Evolutionary conservation across 2,113 vertebrate species (phyloP).

Genomic region (Marcusenius ussheri): DNA sequence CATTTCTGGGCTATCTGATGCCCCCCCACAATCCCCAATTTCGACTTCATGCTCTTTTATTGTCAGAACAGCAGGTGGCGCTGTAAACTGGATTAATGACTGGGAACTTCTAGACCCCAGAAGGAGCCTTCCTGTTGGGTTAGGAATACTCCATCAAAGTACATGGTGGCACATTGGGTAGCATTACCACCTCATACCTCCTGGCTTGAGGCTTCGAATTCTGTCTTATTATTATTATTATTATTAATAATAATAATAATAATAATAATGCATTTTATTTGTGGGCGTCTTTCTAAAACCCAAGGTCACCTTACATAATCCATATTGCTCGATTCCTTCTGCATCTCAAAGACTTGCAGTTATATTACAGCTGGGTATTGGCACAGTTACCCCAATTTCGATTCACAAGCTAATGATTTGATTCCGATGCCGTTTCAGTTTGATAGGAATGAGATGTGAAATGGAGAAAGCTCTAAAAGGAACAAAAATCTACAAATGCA

Average conservation of each 20-base stretch:
- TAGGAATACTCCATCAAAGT: neutral
- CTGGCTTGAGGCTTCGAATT: neutral
- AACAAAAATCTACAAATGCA: neutral
- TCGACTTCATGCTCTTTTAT: neutral
- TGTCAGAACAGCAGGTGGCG: neutral
- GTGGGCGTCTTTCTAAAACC: too few species aligned
- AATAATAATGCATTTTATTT: too few species aligned
- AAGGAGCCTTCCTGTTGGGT: neutral
- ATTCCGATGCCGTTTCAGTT: neutral
- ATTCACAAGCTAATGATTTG: neutral
- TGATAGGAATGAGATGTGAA: neutral
- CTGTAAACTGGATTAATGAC: neutral
- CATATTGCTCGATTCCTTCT: too few species aligned
- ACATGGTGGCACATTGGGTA: neutral
- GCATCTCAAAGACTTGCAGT: neutral
- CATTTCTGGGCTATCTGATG: neutral
- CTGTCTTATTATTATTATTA: neutral
- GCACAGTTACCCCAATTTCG: neutral
- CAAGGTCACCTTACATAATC: too few species aligned
- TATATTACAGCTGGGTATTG: neutral
- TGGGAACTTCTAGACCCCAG: neutral
- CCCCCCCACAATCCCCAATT: neutral
- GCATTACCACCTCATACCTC: neutral
- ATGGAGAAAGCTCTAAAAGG: neutral
- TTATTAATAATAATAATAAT: too few species aligned